phyloP scores from a whole-genome alignment of 2,888 invertebrate species.

The Neocrepidodera transversa region DNA sequence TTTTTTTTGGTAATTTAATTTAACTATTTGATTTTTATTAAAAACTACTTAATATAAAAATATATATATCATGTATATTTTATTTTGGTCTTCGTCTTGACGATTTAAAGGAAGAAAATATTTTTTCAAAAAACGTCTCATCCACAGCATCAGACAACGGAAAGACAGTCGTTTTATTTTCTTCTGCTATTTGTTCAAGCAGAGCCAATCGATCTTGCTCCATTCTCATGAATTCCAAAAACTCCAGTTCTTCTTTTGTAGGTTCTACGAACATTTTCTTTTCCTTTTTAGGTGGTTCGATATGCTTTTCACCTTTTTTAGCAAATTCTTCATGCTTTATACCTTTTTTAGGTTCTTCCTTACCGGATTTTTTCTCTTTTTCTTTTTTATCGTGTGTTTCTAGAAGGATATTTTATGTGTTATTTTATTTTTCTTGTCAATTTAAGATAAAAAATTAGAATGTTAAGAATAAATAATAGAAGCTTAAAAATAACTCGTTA shows the following conservation, averaged over 20 bases:
- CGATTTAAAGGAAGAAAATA: slow-evolving; percentile 45
- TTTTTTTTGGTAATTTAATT: no score
- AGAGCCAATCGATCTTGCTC: slow-evolving; percentile 48
- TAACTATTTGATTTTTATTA: no score
- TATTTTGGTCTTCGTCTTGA: no score
- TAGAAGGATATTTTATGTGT: no score
- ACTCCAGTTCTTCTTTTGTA: slow-evolving; percentile 48
- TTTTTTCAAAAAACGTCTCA: slow-evolving; percentile 52
- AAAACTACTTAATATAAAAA: no score
- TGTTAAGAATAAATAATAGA: no score
- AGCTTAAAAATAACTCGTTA: no score
- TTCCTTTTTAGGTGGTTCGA: slow-evolving; percentile 32
- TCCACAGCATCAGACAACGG: slow-evolving; percentile 55
- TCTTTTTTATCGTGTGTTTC: slow-evolving; percentile 44
- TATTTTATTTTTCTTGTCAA: no score
- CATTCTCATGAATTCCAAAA: slow-evolving; percentile 31
- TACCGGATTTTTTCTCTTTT: slow-evolving; percentile 40
- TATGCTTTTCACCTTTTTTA: neutral
- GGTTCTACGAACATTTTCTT: neutral
- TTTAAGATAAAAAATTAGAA: no score
- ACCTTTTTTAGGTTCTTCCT: slow-evolving; percentile 10
- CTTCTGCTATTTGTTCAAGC: slow-evolving; percentile 46
- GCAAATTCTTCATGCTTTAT: slow-evolving; percentile 30
- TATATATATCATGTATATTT: no score
- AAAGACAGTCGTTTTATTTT: slow-evolving; percentile 54